A percentile compares a stretch with the other conserved stretches of the same genome.
These are phyloP conservation scores for Notamacropus eugenii DNA, from an alignment of 2,797 vertebrate genomes.

Conservation along the genomic window DNA sequence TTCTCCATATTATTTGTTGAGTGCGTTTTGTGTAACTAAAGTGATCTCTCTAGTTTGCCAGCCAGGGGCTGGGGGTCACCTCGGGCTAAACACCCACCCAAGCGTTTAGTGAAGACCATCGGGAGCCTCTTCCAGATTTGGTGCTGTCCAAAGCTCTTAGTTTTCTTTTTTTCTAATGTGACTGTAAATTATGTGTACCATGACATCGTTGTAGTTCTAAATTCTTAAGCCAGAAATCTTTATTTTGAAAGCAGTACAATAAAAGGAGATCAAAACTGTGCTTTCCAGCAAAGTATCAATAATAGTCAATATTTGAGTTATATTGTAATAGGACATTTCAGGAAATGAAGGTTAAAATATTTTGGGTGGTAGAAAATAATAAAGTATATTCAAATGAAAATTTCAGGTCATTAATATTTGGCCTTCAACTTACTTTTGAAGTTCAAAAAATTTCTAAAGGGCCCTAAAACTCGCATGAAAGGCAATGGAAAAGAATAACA, in stretches of 20 bases:
- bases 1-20: conserved; percentile 91
- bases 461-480: background rate
- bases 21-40: conserved; percentile 85
- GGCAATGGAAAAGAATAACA: background rate
- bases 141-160: too few relatives aligned
- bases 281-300: background rate
- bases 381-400: background rate
- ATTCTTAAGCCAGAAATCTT: background rate
- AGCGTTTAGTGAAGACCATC: too few relatives aligned
- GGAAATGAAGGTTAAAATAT: background rate
- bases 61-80: too few relatives aligned
- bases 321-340: background rate
- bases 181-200: background rate
- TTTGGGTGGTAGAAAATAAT: background rate
- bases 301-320: background rate
- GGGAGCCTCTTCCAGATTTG: too few relatives aligned
- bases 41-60: conserved; percentile 86
- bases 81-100: too few relatives aligned
- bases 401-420: background rate
- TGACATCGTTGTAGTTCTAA: background rate
- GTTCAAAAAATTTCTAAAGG: background rate
- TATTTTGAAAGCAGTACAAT: background rate
- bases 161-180: too few relatives aligned
- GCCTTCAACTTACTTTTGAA: conserved; percentile 20
- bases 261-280: background rate